These are phyloP conservation scores for Eupithecia tripunctaria DNA, from an alignment of 2,888 invertebrate species.

Conservation along the genomic window DNA sequence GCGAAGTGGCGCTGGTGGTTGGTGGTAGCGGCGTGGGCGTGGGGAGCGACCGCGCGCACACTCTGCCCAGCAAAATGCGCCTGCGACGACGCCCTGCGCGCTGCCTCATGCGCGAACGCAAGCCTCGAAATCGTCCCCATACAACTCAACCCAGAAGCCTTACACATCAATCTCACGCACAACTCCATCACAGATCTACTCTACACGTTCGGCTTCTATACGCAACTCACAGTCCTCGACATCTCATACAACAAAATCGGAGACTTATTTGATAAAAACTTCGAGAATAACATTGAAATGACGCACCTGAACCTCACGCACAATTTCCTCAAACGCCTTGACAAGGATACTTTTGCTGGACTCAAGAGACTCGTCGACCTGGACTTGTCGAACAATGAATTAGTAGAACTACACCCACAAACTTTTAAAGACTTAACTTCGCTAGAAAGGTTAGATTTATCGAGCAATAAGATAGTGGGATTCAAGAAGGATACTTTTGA, in stretches of 20 bases:
- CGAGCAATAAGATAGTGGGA: slow-evolving; percentile 90
- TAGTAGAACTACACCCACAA: slow-evolving; percentile 88
- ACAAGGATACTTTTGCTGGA: slow-evolving; percentile 91
- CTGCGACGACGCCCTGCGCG: slow-evolving; percentile 91
- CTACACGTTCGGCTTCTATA: slow-evolving; percentile 91
- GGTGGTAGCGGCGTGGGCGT: slow-evolving; percentile 83
- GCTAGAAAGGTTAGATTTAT: slow-evolving; percentile 89
- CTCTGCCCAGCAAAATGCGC: slow-evolving; percentile 92
- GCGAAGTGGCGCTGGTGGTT: slow-evolving; percentile 81
- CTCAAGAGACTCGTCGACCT: slow-evolving; percentile 87
- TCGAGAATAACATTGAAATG: slow-evolving; percentile 90
- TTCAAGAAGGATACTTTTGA: slow-evolving; percentile 89
- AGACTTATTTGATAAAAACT: slow-evolving; percentile 92
- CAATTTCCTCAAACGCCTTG: slow-evolving; percentile 88
- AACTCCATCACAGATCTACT: slow-evolving; percentile 92
- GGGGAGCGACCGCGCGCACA: slow-evolving; percentile 83
- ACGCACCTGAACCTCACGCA: slow-evolving; percentile 90
- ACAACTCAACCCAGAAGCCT: slow-evolving; percentile 94
- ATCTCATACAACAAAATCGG: slow-evolving; percentile 92
- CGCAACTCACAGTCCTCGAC: slow-evolving; percentile 91
- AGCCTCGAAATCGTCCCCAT: slow-evolving; percentile 94
- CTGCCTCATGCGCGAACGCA: slow-evolving; percentile 90
- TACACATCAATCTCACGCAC: slow-evolving; percentile 91
- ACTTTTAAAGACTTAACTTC: slow-evolving; percentile 91
- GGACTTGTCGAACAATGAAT: slow-evolving; percentile 91